These are phyloP conservation scores for Carposina sasakii DNA, from an alignment of 1,140 invertebrate species.

Conservation along the genomic window DNA sequence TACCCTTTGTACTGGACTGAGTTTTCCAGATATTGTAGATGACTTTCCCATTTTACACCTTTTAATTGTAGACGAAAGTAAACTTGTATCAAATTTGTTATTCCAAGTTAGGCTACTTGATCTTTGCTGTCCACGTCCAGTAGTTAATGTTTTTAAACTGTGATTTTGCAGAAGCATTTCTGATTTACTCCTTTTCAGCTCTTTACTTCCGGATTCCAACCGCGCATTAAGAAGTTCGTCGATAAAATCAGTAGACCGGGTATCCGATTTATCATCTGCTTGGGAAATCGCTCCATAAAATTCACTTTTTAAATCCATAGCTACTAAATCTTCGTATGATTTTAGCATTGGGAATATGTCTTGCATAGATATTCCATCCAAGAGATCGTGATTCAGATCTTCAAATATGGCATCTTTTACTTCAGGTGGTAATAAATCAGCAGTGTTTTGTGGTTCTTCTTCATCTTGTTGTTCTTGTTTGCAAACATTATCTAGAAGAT, in stretches of 20 bases:
- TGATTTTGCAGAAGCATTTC: constrained; percentile 74
- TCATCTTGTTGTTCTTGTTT: constrained; percentile 79
- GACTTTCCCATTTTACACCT: constrained; percentile 75
- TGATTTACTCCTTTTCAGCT: constrained; percentile 77
- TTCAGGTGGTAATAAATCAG: constrained; percentile 84
- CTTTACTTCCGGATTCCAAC: constrained; percentile 67
- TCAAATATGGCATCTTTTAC: constrained; percentile 88
- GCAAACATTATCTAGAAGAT: constrained; percentile 75
- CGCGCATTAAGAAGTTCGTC: constrained; percentile 76
- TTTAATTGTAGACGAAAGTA: constrained; percentile 76
- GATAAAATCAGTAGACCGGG: constrained; percentile 75
- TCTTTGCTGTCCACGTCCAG: constrained; percentile 74
- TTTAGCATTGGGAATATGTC: constrained; percentile 82
- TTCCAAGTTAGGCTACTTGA: constrained; percentile 80
- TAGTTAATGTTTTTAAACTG: constrained; percentile 67
- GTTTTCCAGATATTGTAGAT: constrained; percentile 64
- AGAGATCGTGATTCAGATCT: constrained; percentile 84
- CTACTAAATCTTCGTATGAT: constrained; percentile 74
- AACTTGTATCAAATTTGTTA: constrained; percentile 76
- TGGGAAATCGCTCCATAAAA: constrained; percentile 71
- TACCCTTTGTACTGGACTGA: constrained; percentile 53
- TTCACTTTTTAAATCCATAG: constrained; percentile 75
- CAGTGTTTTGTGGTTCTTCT: constrained; percentile 81
- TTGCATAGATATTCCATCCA: constrained; percentile 88
- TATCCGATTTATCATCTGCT: constrained; percentile 58